Evolutionary conservation across 2,113 vertebrate species (phyloP).

Genomic region (Scolopax mira): DNA sequence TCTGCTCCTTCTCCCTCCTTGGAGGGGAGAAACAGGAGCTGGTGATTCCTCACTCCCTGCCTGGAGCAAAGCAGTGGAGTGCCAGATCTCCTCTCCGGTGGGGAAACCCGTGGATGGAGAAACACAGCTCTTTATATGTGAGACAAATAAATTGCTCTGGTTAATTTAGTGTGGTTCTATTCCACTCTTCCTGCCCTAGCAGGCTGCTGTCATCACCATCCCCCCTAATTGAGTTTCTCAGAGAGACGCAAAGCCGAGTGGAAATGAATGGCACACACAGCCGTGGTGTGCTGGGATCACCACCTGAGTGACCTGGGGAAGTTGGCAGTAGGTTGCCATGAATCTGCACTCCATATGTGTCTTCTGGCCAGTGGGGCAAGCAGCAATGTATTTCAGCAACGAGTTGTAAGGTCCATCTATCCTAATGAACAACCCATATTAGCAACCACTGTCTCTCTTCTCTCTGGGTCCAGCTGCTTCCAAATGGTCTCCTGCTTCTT

Average conservation of each 20-base stretch:
- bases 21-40: neutral
- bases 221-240: neutral
- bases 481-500: neutral
- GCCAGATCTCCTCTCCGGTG: neutral
- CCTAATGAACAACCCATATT: neutral
- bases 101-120: neutral
- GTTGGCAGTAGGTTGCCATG: neutral
- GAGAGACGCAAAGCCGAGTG: neutral
- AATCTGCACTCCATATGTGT: neutral
- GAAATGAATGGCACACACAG: neutral
- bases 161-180: neutral
- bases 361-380: neutral
- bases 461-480: neutral
- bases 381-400: neutral
- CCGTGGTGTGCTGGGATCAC: neutral
- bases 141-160: conserved; percentile 1
- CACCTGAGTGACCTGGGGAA: rapidly evolving
- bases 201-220: conserved; percentile 1
- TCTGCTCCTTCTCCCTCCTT: neutral
- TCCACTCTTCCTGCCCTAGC: neutral
- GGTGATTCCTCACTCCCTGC: neutral
- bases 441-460: neutral
- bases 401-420: neutral
- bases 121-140: rapidly evolving
- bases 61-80: neutral